These are phyloP conservation scores for Mythimna ferrago DNA, from an alignment of 2,888 invertebrate species.

Conservation along the genomic window DNA sequence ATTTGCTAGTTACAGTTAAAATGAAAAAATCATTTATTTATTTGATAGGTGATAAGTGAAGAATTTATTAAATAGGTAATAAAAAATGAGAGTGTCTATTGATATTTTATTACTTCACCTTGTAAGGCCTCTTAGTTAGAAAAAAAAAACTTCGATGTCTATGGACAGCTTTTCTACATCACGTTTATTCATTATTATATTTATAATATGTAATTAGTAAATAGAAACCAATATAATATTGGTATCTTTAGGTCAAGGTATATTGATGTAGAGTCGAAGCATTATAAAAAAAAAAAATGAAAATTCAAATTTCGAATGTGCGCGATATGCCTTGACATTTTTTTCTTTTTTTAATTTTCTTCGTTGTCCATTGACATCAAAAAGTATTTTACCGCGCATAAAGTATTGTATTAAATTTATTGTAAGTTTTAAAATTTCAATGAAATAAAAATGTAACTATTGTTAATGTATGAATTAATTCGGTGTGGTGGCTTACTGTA, in stretches of 20 bases:
- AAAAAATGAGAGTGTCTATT: slow-evolving; percentile 56
- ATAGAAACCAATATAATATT: neutral
- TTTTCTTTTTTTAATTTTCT: neutral
- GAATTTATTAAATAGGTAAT: slow-evolving; percentile 70
- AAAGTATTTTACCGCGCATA: slow-evolving; percentile 24
- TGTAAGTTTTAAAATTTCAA: slow-evolving; percentile 35
- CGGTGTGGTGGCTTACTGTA: slow-evolving; percentile 38
- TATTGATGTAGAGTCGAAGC: neutral
- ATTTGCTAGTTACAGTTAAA: slow-evolving; percentile 38
- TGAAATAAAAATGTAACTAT: slow-evolving; percentile 41
- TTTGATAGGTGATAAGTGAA: slow-evolving; percentile 63
- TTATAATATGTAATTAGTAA: neutral
- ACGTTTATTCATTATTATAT: slow-evolving; percentile 8
- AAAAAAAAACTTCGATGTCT: slow-evolving; percentile 34
- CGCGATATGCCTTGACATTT: neutral
- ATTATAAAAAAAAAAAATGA: neutral
- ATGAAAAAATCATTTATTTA: slow-evolving; percentile 62
- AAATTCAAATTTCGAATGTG: neutral
- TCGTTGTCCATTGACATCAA: slow-evolving; percentile 20
- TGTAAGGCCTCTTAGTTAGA: slow-evolving; percentile 52
- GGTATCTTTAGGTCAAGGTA: neutral
- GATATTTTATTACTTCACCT: slow-evolving; percentile 63
- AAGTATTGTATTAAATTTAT: slow-evolving; percentile 27
- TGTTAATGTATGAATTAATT: slow-evolving; percentile 35
- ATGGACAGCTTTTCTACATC: slow-evolving; percentile 27